A percentile compares a stretch with the other conserved stretches of the same genome.
phyloP scores from a whole-genome alignment of 2,797 vertebrate genomes.

The Peromyscus nudipes region DNA sequence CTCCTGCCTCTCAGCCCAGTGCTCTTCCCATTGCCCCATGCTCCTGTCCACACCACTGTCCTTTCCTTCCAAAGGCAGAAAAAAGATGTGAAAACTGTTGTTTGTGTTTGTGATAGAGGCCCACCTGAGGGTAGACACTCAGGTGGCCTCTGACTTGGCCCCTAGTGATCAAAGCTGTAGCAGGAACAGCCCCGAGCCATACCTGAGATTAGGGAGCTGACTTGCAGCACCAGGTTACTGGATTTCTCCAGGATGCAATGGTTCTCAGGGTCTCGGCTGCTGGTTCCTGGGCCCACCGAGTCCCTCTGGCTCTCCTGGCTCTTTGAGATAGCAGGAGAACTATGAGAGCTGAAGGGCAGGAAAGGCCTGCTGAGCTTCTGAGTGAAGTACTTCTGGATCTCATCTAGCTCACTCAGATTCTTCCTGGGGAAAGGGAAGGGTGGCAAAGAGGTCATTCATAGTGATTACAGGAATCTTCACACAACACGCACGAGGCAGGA shows the following conservation, averaged over 20 bases:
- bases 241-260: conserved; percentile 91
- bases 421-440: conserved; percentile 88
- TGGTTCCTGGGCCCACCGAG: neutral
- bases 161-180: neutral
- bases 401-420: conserved; percentile 96
- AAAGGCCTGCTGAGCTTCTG: conserved; percentile 92
- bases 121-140: conserved; percentile 27
- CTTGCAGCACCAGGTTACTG: conserved; percentile 91
- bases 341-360: conserved; percentile 73
- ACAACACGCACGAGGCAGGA: neutral
- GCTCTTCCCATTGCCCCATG: neutral
- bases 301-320: conserved; percentile 65
- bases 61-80: neutral
- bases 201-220: conserved; percentile 93
- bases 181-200: conserved; percentile 71
- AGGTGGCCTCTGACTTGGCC: conserved; percentile 45
- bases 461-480: conserved; percentile 25
- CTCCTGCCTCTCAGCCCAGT: neutral
- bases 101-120: neutral
- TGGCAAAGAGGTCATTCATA: conserved; percentile 3
- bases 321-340: conserved; percentile 17
- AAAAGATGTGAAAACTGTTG: neutral
- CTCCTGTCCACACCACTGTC: neutral
- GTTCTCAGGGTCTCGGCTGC: conserved; percentile 73
- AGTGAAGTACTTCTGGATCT: conserved; percentile 96